Percentiles rank a stretch among this genome's conserved stretches.
These are phyloP conservation scores for Catocala nupta DNA, from an alignment of 2,888 invertebrate genomes.

Conservation along the genomic window DNA sequence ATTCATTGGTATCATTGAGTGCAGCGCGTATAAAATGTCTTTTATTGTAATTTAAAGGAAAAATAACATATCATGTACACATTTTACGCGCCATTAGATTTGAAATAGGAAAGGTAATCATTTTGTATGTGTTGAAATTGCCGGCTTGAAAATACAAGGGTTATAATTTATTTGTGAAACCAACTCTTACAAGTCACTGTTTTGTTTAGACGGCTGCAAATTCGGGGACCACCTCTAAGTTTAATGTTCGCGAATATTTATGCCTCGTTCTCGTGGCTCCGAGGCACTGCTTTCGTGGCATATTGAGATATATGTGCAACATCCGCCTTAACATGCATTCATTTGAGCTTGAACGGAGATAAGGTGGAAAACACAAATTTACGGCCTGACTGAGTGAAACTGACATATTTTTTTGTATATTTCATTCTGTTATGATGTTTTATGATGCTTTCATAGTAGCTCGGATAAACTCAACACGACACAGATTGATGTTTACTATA, in stretches of 20 bases:
- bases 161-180: slow-evolving; percentile 35
- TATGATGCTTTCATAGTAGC: no score
- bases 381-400: background rate
- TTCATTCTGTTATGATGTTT: background rate
- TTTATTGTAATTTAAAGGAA: no score
- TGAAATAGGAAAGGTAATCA: slow-evolving; percentile 32
- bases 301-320: slow-evolving; percentile 42
- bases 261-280: slow-evolving; percentile 28
- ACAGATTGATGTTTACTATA: no score
- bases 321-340: slow-evolving; percentile 15
- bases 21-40: no score
- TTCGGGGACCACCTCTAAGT: slow-evolving; percentile 26
- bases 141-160: slow-evolving; percentile 26
- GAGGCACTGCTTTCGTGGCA: slow-evolving; percentile 35
- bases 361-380: background rate
- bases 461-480: no score
- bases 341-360: slow-evolving; percentile 4
- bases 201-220: slow-evolving; percentile 25
- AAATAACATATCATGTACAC: slow-evolving; percentile 6
- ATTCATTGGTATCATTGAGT: no score
- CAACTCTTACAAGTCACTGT: slow-evolving; percentile 21
- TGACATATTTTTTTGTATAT: background rate
- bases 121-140: slow-evolving; percentile 21
- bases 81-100: slow-evolving; percentile 37
- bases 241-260: slow-evolving; percentile 44